Evolutionary conservation across 2,797 vertebrate genomes (phyloP).

Genomic region (Sebastes oblongus): DNA sequence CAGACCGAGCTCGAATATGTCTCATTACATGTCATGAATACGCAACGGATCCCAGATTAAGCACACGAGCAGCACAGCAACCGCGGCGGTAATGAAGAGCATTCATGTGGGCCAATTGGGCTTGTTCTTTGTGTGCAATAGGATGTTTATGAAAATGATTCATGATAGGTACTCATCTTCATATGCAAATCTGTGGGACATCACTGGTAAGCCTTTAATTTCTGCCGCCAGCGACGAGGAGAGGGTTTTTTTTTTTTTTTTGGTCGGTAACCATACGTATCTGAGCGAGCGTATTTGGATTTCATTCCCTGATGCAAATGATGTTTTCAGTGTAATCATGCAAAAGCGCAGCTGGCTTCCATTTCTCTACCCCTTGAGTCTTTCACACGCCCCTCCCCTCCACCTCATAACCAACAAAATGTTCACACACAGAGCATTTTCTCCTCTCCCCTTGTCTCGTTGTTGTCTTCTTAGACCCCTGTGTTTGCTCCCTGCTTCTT

Average conservation of each 20-base stretch:
- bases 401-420: background rate
- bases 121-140: slow-evolving; percentile 55
- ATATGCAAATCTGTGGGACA: slow-evolving; percentile 72
- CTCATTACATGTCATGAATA: slow-evolving; percentile 52
- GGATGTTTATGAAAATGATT: slow-evolving; percentile 69
- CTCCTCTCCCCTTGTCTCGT: slow-evolving; percentile 17
- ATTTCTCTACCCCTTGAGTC: slow-evolving; percentile 52
- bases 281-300: slow-evolving; percentile 66
- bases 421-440: background rate
- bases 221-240: slow-evolving; percentile 30
- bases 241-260: background rate
- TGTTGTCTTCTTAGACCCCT: slow-evolving; percentile 19
- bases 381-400: background rate
- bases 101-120: slow-evolving; percentile 61
- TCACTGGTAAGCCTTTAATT: slow-evolving; percentile 57
- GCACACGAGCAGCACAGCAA: background rate
- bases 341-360: slow-evolving; percentile 78
- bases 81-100: slow-evolving; percentile 58
- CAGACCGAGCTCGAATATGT: slow-evolving; percentile 12
- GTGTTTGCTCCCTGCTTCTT: slow-evolving; percentile 45
- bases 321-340: slow-evolving; percentile 77
- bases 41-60: slow-evolving; percentile 44
- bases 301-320: slow-evolving; percentile 78
- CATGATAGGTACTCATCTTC: slow-evolving; percentile 66
- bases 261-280: slow-evolving; percentile 46